Percentiles rank a stretch among this genome's conserved stretches.
Evolutionary conservation across 1,140 invertebrate species (phyloP).

Genomic region (Antheraea mylitta): DNA sequence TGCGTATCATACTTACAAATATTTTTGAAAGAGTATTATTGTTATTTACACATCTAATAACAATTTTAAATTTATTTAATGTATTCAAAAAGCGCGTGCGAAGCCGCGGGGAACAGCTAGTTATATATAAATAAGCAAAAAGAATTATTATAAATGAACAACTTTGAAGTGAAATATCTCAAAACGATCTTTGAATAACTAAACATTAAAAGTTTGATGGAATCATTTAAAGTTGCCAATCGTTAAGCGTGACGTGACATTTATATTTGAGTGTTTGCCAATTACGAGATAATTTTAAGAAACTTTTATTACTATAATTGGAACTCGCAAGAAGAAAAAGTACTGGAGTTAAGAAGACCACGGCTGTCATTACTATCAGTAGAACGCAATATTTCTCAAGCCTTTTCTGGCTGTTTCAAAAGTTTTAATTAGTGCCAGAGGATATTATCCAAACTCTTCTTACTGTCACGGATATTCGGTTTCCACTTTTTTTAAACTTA

Average conservation of each 20-base stretch:
- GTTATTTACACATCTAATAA: too few relatives aligned
- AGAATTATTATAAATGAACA: neutral
- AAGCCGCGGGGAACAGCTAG: too few relatives aligned
- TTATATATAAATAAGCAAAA: neutral
- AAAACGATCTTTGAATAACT: neutral
- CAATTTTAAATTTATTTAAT: too few relatives aligned
- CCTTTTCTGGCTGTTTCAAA: conserved; percentile 68
- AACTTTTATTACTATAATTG: conserved; percentile 55
- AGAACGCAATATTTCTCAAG: conserved; percentile 72
- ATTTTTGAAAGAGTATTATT: too few relatives aligned
- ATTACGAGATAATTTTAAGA: conserved; percentile 10
- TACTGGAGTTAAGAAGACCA: conserved; percentile 56
- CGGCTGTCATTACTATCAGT: conserved; percentile 65
- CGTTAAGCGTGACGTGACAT: neutral
- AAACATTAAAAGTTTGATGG: neutral
- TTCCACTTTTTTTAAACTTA: conserved; percentile 1
- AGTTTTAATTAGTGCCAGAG: conserved; percentile 78
- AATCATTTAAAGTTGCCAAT: neutral
- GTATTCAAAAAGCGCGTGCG: too few relatives aligned
- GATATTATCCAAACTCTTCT: conserved; percentile 68
- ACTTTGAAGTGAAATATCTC: neutral
- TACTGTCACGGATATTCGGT: conserved; percentile 45
- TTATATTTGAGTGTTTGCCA: conserved; percentile 7
- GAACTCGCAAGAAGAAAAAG: conserved; percentile 56
- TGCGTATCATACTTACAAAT: too few relatives aligned